Percentiles rank a stretch among this genome's conserved stretches.
phyloP scores from a whole-genome alignment of 1,140 invertebrate species.

The Potamilus streckersoni region DNA sequence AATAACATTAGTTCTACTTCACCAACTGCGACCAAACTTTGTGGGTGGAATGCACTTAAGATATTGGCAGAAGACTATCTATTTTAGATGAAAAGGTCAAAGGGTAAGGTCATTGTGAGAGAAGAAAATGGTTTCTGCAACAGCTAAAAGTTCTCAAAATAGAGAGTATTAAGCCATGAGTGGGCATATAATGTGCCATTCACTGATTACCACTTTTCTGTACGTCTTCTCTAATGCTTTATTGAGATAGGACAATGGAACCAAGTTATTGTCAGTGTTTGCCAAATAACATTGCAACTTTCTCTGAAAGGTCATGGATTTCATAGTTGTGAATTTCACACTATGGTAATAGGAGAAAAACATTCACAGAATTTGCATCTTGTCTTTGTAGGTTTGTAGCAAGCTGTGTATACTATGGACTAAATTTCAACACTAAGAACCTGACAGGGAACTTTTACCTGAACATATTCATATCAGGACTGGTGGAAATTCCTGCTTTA shows the following conservation, averaged over 20 bases:
- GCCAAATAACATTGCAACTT: not conserved
- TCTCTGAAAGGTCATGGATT: too few species aligned
- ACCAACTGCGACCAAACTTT: too few species aligned
- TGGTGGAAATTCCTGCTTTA: constrained; percentile 63
- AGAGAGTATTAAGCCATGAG: too few species aligned
- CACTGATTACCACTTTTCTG: not conserved
- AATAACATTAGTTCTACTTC: too few species aligned
- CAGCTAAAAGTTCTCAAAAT: not conserved
- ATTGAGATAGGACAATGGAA: not conserved
- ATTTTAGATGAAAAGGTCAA: too few species aligned
- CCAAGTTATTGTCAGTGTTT: not conserved
- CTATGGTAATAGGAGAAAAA: not conserved
- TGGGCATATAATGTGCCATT: too few species aligned
- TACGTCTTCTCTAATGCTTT: not conserved
- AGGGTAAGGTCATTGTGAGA: too few species aligned
- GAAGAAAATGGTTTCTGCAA: too few species aligned
- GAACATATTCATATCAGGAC: constrained; percentile 61
- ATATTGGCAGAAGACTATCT: not conserved
- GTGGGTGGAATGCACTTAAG: not conserved
- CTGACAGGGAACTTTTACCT: constrained; percentile 62
- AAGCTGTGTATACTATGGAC: constrained; percentile 64
- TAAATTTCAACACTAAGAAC: constrained; percentile 60
- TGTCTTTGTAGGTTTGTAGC: constrained; percentile 60
- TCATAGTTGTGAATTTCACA: too few species aligned
- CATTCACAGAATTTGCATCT: not conserved